Base-by-base conservation (phyloP, 2,113 vertebrate genomes). In the Glaucidium brasilianum region DNA sequence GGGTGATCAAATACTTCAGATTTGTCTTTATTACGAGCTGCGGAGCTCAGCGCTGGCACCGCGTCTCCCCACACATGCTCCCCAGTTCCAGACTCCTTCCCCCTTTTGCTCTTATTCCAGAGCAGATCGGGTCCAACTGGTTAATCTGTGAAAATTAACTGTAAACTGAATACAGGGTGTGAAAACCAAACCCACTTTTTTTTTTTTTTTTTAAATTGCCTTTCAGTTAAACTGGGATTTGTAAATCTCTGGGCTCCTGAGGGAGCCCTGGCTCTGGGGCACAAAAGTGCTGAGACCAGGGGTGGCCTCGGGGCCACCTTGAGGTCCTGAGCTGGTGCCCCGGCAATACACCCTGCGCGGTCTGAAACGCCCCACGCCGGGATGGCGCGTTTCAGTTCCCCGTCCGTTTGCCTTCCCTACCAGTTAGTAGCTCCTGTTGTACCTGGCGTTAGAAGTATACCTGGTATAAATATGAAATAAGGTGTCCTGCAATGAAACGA, bases 401-500 rank as follows among this genome's bases (percentile, higher is more conserved):
- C 39, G n/a, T 8, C 49, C 37, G 2, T 20, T 41, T n/a, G 30
- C 39, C 84, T 84, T 90, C 89, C 89, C 78, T n/a, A 12, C 26
- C 15, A 3, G 50, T 7, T n/a, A 11, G 5, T 34, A 32, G 29
- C 45, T 73, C 43, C 69, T 12, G 1, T 69, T 69, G 58, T 39
- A 30, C 32, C 86, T 86, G 74, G 50, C 64, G 52, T 49, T 6
- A 47, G 63, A 45, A 23, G 14, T 15, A 18, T 2, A 35, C 66
- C n/a, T 64, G 68, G 72, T 67, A 50, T 67, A 67, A 92, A 82
- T 60, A 77, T 30, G 43, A 92, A 58, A 64, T 30, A 78, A 90
- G 88, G 80, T 50, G 84, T 55, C 96, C 96, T 93, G 78, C 73
- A 59, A 69, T 68, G 90, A 94, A 95, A 89, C 35, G 23, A 39